Conservation (phyloP, 2,113 vertebrate species). For the Enhydra lutris region DNA sequence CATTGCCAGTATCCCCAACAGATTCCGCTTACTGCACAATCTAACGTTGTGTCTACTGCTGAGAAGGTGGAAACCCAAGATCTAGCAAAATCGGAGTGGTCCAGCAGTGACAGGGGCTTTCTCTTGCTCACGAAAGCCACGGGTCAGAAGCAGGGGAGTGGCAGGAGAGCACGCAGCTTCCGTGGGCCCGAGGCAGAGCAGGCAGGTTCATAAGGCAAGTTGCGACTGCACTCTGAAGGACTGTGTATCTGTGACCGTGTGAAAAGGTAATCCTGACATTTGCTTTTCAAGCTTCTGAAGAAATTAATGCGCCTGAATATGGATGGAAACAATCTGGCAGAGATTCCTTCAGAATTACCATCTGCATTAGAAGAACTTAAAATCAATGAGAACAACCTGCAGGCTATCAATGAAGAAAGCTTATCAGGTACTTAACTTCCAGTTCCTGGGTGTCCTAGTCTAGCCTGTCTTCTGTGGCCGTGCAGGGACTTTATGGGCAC, state of each 20-base stretch:
- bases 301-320: constrained; percentile 91
- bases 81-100: background rate
- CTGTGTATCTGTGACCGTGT: background rate
- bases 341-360: constrained; percentile 88
- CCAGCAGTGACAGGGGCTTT: background rate
- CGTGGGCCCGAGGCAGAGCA: background rate
- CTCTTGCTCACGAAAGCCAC: background rate
- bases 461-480: background rate
- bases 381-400: constrained; percentile 94
- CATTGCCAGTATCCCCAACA: background rate
- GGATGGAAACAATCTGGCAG: constrained; percentile 91
- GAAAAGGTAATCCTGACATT: constrained; percentile 47
- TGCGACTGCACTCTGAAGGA: background rate
- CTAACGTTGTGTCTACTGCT: background rate
- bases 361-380: constrained; percentile 93
- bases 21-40: background rate
- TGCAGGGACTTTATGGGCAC: background rate
- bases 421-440: constrained; percentile 86
- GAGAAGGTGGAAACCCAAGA: background rate
- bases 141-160: background rate
- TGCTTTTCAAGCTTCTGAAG: constrained; percentile 87
- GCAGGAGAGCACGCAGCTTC: background rate
- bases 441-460: background rate
- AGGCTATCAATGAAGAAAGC: constrained; percentile 83
- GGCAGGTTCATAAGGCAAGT: background rate